Evolutionary conservation across 1,140 invertebrate species (phyloP), one percentile per base, ranked within the genome.

Genomic region (Drosophila arawakana): DNA sequence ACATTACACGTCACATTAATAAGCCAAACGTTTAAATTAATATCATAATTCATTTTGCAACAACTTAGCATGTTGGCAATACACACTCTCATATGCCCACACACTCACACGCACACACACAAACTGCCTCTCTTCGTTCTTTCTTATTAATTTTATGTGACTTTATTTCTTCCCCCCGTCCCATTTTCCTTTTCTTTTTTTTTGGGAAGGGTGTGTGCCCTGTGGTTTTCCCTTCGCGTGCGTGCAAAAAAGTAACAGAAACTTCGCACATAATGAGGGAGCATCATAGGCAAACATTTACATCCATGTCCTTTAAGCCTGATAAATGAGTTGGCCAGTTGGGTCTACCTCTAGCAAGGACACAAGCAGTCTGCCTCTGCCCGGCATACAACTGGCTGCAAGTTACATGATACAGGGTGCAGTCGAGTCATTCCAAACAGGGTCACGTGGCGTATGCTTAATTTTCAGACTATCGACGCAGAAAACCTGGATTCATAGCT

Each of bases 1-100:
- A 84, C 84, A 89, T 89, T 89, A 89, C 81, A 84, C 72, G 84
- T 89, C 84, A 89, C 84, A 89, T 89, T 89, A 89, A 89, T 84
- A 89, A 89, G 76, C 25, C 50, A 37, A 57, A 58, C 75, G 70
- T 73, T 84, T 63, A 89, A 89, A 89, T 89, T 89, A 89, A 89
- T 89, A 89, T 89, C 81, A 89, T 89, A 89, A 89, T 89, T 89
- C 84, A 89, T 89, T 80, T 76, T 69, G 84, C 76, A 81, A 89
- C 84, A 89, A 89, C 78, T 89, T 89, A 89, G 78, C 84, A 89
- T 89, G 83, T 72, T 80, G 68, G 75, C 67, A 43, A 66, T 60
- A 34, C 65, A 49, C 60, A 50, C 46, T 34, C 60, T 63, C 46
- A 10, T 34, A 44, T 30, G n/a, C 25, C 57, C 63, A 39, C 6